Percentiles rank a stretch among this genome's conserved stretches.
Evolutionary conservation across 2,113 vertebrate species (phyloP).

Genomic region (Corythoichthys intestinalis): DNA sequence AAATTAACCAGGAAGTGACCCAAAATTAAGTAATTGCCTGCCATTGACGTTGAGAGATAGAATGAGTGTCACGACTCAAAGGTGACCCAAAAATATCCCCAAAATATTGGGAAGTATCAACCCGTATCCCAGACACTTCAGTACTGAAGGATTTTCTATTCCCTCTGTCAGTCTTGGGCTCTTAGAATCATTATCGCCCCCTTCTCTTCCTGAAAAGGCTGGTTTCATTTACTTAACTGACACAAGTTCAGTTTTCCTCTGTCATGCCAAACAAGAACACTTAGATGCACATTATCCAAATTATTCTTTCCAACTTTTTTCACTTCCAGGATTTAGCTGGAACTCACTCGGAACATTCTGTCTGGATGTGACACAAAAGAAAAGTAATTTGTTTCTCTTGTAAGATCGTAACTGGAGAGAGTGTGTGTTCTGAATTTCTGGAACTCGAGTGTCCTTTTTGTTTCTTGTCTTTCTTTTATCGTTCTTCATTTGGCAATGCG

Average conservation of each 20-base stretch:
- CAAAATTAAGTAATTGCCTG: too few species aligned
- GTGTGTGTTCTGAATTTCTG: conserved; percentile 28
- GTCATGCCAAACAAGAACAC: not conserved
- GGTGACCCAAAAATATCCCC: too few species aligned
- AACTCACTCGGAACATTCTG: conserved; percentile 29
- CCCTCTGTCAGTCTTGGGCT: not conserved
- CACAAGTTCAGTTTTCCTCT: not conserved
- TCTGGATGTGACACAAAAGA: conserved; percentile 14
- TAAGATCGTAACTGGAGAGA: conserved; percentile 15
- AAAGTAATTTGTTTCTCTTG: conserved; percentile 13
- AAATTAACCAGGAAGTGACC: too few species aligned
- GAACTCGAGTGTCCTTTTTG: conserved; percentile 27
- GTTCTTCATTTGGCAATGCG: conserved; percentile 24
- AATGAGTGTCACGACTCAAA: too few species aligned
- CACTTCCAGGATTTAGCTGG: conserved; percentile 18
- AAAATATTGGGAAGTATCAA: too few species aligned
- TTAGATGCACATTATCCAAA: not conserved
- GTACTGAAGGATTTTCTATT: not conserved
- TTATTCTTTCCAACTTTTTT: not conserved
- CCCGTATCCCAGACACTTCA: not conserved
- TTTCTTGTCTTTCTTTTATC: conserved; percentile 42
- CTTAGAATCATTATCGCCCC: not conserved
- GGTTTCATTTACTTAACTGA: not conserved
- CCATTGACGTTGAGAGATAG: too few species aligned
- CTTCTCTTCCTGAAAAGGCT: not conserved